phyloP scores from a whole-genome alignment of 2,888 invertebrate species.

The Xestobium rufovillosum region DNA sequence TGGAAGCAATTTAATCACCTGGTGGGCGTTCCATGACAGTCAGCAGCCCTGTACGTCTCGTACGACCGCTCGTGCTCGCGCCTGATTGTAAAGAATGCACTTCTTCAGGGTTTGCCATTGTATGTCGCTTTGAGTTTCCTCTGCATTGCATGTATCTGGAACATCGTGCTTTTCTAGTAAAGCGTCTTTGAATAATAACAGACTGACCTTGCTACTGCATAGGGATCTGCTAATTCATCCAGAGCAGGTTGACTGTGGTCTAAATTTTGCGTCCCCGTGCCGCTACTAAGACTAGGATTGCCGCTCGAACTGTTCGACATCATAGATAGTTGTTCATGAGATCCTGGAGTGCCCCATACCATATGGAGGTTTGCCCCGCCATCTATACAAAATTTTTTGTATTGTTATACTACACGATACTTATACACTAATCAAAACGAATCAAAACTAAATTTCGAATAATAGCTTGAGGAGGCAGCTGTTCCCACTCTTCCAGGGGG shows the following conservation, averaged over 20 bases:
- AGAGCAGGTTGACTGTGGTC: constrained; percentile 38
- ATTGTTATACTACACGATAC: too few relatives aligned
- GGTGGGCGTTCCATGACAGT: constrained; percentile 84
- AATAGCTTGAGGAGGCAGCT: too few relatives aligned
- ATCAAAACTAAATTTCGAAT: too few relatives aligned
- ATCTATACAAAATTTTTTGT: constrained; percentile 50
- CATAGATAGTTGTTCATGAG: constrained; percentile 44
- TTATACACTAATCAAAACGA: too few relatives aligned
- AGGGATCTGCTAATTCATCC: constrained; percentile 47
- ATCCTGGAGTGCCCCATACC: constrained; percentile 45
- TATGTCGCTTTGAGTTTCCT: constrained; percentile 70
- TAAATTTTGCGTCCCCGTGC: constrained; percentile 43
- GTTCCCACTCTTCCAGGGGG: too few relatives aligned
- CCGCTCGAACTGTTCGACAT: constrained; percentile 46
- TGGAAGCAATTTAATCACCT: constrained; percentile 61
- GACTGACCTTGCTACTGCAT: constrained; percentile 45
- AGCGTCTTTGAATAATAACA: constrained; percentile 1
- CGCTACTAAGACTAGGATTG: constrained; percentile 45
- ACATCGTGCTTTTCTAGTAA: constrained; percentile 10
- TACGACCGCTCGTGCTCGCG: constrained; percentile 43
- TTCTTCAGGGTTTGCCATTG: constrained; percentile 70
- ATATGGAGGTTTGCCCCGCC: constrained; percentile 89
- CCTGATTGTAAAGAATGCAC: constrained; percentile 42
- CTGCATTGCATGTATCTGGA: constrained; percentile 69
- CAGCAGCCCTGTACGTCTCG: constrained; percentile 72